phyloP scores from a whole-genome alignment of 2,113 vertebrate genomes.

The Sus scrofa region T2T-Sscrofa CM000829.6:28667501-28668000 shows the following conservation, averaged over 20 bases:
- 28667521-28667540: slow-evolving; percentile 51
- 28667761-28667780: background rate
- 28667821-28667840: slow-evolving; percentile 20
- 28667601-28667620: slow-evolving; percentile 64
- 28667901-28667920: background rate
- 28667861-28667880: background rate
- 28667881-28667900: background rate
- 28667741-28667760: background rate
- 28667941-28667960: background rate
- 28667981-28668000: background rate
- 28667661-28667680: slow-evolving; percentile 22
- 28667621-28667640: slow-evolving; percentile 26
- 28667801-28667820: background rate
- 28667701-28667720: background rate
- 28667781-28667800: background rate
- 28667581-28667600: slow-evolving; percentile 50
- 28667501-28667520: background rate
- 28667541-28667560: slow-evolving; percentile 15
- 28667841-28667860: background rate
- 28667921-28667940: background rate
- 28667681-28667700: slow-evolving; percentile 60
- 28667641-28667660: background rate
- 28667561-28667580: slow-evolving; percentile 52
- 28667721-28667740: background rate
- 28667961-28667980: background rate